These are phyloP conservation scores for Panthera tigris DNA, from an alignment of 2,113 vertebrate genomes.

Conservation along the genomic window DNA sequence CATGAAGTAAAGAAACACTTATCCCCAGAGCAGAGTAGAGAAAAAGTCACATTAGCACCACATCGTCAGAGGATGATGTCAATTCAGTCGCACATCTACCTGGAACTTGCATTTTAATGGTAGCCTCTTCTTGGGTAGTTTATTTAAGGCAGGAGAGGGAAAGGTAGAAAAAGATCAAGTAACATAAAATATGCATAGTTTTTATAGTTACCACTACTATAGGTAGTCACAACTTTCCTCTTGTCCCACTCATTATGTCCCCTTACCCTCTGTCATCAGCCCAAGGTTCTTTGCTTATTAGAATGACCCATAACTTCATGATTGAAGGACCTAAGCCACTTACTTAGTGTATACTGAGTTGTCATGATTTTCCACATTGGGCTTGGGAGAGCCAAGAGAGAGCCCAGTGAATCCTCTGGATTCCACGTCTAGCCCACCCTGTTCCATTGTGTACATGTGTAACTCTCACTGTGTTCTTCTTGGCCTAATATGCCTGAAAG, in stretches of 20 bases:
- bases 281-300: not conserved
- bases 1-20: not conserved
- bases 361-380: not conserved
- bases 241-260: not conserved
- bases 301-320: not conserved
- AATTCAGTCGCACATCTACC: not conserved
- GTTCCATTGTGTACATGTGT: fast-evolving
- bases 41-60: not conserved
- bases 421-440: not conserved
- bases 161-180: not conserved
- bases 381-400: not conserved
- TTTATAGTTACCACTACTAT: too few species aligned
- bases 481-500: not conserved
- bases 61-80: not conserved
- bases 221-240: not conserved
- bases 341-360: not conserved
- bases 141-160: not conserved
- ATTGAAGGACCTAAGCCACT: not conserved
- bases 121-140: not conserved
- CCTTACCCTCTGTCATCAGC: not conserved
- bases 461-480: not conserved
- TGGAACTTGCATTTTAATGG: not conserved
- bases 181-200: not conserved
- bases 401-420: not conserved
- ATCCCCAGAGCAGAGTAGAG: not conserved